These are phyloP conservation scores for Daubentonia madagascariensis DNA, from an alignment of 2,113 vertebrate genomes.

Conservation along the genomic window DNA sequence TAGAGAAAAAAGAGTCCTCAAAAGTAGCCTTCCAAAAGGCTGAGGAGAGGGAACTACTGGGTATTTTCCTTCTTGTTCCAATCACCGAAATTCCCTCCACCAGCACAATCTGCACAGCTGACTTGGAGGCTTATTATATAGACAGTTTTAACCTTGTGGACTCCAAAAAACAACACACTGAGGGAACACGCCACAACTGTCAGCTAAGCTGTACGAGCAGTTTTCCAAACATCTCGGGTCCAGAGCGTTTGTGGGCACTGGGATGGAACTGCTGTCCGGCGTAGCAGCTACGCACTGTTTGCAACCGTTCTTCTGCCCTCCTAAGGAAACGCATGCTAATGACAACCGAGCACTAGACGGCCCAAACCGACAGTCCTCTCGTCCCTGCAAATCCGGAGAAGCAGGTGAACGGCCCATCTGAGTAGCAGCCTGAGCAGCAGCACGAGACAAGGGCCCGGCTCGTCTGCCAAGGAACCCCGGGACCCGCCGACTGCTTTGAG, in stretches of 20 bases:
- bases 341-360: not conserved
- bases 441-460: not conserved
- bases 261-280: not conserved
- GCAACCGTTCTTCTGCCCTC: not conserved
- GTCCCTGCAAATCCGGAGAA: not conserved
- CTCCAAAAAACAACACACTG: not conserved
- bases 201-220: constrained; percentile 19
- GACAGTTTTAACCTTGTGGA: constrained; percentile 71
- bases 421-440: not conserved
- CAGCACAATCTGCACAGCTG: constrained; percentile 47
- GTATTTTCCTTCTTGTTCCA: constrained; percentile 5
- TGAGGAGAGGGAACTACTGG: not conserved
- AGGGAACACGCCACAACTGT: constrained; percentile 75
- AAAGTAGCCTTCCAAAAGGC: not conserved
- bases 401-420: not conserved
- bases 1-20: not conserved
- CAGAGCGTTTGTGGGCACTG: not conserved
- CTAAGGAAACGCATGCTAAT: not conserved
- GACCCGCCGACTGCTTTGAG: not conserved
- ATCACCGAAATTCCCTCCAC: constrained; percentile 49
- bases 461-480: not conserved
- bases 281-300: not conserved
- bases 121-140: constrained; percentile 50
- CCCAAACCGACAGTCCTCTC: not conserved
- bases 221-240: constrained; percentile 46